Evolutionary conservation across 2,113 vertebrate genomes (phyloP).

Genomic region (Megaleporinus macrocephalus): DNA sequence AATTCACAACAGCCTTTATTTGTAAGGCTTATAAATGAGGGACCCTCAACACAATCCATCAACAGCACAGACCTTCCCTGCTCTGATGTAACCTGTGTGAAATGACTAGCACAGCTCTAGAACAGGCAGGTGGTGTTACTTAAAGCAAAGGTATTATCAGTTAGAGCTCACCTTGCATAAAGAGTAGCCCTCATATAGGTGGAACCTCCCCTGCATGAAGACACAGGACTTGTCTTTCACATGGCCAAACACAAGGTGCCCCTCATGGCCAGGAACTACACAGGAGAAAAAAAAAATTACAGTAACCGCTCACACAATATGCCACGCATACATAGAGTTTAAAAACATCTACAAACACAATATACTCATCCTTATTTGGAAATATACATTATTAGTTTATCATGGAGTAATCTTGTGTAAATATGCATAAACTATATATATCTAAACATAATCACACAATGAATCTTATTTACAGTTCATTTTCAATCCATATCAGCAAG

Average conservation of each 20-base stretch:
- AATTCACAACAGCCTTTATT: not conserved
- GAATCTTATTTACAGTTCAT: no score
- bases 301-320: not conserved
- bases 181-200: constrained; percentile 77
- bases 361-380: no score
- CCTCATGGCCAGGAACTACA: constrained; percentile 73
- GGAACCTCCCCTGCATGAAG: constrained; percentile 79
- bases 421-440: no score
- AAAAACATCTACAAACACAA: no score
- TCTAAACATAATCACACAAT: no score
- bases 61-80: not conserved
- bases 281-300: constrained; percentile 13
- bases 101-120: not conserved
- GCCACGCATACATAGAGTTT: no score
- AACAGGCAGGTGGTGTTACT: not conserved
- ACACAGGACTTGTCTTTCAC: constrained; percentile 72
- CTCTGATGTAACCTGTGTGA: not conserved
- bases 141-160: not conserved
- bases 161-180: constrained; percentile 71
- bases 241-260: constrained; percentile 74
- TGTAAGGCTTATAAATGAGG: constrained; percentile 17
- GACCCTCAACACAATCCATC: not conserved
- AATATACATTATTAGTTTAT: no score
- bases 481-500: no score
- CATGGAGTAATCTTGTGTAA: no score